Base-by-base conservation (phyloP, 2,113 vertebrate species). In the Oxyura jamaicensis region DNA sequence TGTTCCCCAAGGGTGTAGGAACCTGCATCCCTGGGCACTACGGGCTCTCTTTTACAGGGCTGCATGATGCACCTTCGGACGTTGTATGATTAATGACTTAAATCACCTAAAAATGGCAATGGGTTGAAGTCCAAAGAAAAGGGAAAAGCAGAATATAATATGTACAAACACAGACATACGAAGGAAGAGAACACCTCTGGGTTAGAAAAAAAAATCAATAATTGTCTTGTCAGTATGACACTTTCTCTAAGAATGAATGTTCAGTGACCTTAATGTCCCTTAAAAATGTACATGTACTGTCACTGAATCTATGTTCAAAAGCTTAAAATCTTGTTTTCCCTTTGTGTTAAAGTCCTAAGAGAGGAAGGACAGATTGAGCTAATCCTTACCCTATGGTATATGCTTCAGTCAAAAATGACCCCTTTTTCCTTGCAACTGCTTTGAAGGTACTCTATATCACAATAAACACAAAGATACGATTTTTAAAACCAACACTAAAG, bases 361-460 rank as follows among this genome's bases (percentile, higher is more conserved):
- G 86, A 65, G 53, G 67, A 69, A 88, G 83, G 53, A 90, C 41
- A 41, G 83, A 83, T 66, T 66, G 83, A 95, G 74, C 93, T 67
- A 13, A 69, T 93, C 91, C 90, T 65, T 46, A 21, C 67, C 46
- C 59, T 83, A 48, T 3, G 13, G 58, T 41, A 69, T 36, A 42
- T 81, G 76, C 80, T 86, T 92, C 52, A 91, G 23, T 81, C 89
- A 89, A 42, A 93, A 95, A 63, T 63, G 62, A 81, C 87, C 92
- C 73, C 46, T 52, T 86, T 62, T 76, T 22, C 73, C 65, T 58
- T 74, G 33, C 60, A 59, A 33, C 71, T 25, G 60, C 93, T 93
- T 68, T 74, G 73, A 78, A 95, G 65, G 46, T 71, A 92, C 52
- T 33, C 46, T 88, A 5, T 53, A 73, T 56, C 81, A 83, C 68